A percentile compares a stretch with the other conserved stretches of the same genome.
Conservation (phyloP, 2,888 invertebrate species). For the Agonum fuliginosum region DNA sequence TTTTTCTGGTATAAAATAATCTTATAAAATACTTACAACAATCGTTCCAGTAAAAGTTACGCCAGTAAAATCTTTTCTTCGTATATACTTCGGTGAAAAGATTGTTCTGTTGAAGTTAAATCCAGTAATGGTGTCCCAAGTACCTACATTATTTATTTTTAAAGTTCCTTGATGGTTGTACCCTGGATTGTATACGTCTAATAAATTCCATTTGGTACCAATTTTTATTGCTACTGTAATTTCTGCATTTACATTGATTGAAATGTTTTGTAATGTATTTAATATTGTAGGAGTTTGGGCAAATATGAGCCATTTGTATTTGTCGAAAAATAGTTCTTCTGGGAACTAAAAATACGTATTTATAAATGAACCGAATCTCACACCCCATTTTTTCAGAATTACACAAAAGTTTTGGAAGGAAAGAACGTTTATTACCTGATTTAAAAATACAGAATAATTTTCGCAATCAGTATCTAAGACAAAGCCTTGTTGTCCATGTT, state of each 20-base stretch:
- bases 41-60: conserved; percentile 1
- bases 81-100: conserved; percentile 21
- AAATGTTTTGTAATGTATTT: not conserved
- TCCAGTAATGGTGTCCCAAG: conserved; percentile 2
- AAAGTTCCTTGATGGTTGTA: conserved; percentile 20
- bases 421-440: not conserved
- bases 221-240: conserved; percentile 13
- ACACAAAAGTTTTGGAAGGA: not conserved
- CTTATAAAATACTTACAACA: conserved; percentile 7
- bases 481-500: conserved; percentile 21
- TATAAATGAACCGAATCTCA: too few relatives aligned
- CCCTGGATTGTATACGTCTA: conserved; percentile 46
- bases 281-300: not conserved
- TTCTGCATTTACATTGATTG: conserved; percentile 41
- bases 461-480: not conserved
- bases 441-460: not conserved
- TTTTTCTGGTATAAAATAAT: not conserved
- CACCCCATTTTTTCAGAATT: too few relatives aligned
- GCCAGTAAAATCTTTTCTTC: conserved; percentile 26
- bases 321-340: conserved; percentile 40
- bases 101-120: not conserved
- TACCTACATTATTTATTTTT: conserved; percentile 31
- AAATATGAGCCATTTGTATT: conserved; percentile 50
- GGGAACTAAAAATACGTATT: conserved; percentile 1
- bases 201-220: conserved; percentile 19